A percentile compares a stretch with the other conserved stretches of the same genome.
phyloP scores from a whole-genome alignment of 2,113 vertebrate species.

The Larimichthys polyactis region DNA sequence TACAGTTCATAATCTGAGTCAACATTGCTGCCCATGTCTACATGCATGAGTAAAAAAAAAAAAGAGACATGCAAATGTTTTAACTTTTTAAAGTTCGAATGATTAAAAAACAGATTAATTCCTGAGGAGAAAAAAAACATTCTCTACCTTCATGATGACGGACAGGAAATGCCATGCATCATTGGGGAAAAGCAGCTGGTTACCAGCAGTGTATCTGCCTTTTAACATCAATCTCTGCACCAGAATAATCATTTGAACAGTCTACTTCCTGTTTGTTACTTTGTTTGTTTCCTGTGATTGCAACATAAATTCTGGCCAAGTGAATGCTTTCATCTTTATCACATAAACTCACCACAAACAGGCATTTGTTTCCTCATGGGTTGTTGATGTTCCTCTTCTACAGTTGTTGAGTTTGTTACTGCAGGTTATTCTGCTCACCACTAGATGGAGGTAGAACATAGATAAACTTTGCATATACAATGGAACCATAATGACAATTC shows the following conservation, averaged over 20 bases:
- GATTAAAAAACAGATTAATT: background rate
- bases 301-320: background rate
- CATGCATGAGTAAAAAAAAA: background rate
- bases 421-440: conserved; percentile 29
- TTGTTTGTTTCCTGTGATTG: background rate
- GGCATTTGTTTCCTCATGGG: background rate
- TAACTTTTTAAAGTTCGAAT: background rate
- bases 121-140: background rate
- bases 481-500: background rate
- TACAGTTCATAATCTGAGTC: background rate
- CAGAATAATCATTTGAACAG: background rate
- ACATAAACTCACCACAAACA: background rate
- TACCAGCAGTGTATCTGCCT: background rate
- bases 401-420: background rate
- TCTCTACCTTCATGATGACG: background rate
- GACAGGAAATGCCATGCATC: background rate
- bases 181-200: background rate
- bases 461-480: background rate
- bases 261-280: background rate
- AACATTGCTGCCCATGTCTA: conserved; percentile 32
- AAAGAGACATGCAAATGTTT: background rate
- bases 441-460: conserved; percentile 65
- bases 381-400: background rate
- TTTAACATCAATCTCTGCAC: background rate
- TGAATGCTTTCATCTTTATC: conserved; percentile 4